Evolutionary conservation across 1,140 invertebrate genomes (phyloP), one percentile per base, ranked within the genome.

Genomic region (Calycopis cecrops): DNA sequence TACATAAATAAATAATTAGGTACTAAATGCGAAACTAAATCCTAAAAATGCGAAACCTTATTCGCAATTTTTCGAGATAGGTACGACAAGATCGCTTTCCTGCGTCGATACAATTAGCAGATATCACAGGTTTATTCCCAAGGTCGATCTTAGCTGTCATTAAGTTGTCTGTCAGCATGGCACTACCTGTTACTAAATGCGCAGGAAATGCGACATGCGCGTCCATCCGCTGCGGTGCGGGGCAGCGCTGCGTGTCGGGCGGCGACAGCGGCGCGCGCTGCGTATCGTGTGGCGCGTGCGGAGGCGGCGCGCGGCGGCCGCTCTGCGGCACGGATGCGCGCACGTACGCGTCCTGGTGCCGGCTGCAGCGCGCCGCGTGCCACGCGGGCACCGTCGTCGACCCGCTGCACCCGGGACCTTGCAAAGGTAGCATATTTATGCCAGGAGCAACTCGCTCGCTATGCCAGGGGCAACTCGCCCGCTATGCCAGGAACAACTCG

Each of bases 331-430:
- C 90, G 48, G 95, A 98, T 82, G 93, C 94, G 65, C 90, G 90
- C 63, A 96, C 95, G 0, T 97, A 97, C 83, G 88, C 90, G 18
- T 96, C 94, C 40, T 96, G 94, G 93, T 97, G 96, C 86, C 92
- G 96, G 63, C 93, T 97, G 91, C 92, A 94, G 68, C 91, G 93
- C 66, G 93, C 94, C 64, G 91, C 95, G 0, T 98, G 96, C 79
- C 89, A 89, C 63, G 94, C 91, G n/a, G 94, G 94, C 28, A 91
- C 91, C 59, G 92, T 94, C 56, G 91, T 96, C 51, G 94, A 95
- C 64, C 93, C 94, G 3, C 89, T 92, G 69, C 90, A 94, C 69
- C 88, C 91, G 33, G 95, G 94, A 52, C 90, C 90, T 57, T 96
- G 94, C 76, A 77, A 74, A 77, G 78, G 83, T 84, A 59, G 47